Evolutionary conservation across 2,888 invertebrate species (phyloP), one percentile per base, ranked within the genome.

Genomic region (Aphrophora alni): DNA sequence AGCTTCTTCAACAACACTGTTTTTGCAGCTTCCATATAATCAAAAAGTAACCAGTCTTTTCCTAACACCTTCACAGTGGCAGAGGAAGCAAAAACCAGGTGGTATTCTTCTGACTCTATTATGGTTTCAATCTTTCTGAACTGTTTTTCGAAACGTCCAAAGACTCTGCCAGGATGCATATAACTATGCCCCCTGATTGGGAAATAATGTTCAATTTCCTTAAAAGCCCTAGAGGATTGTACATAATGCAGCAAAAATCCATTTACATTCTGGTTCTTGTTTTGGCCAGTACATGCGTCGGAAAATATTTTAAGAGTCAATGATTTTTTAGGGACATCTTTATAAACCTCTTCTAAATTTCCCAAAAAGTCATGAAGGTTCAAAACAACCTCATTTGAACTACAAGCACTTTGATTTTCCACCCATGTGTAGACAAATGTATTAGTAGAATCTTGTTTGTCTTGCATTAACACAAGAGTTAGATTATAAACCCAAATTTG

Each of bases 141-240:
- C 24, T 27, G 12, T 51, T 78, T 73, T 73, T 78, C 72, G 59
- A 27, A 78, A 8, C 78, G 44, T 25, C 78, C 78, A 73, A 78
- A 78, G 4, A 78, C 78, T 27, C 59, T n/a, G 69, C 75, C 75
- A 38, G 80, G 80, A 69, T 74, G 80, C 80, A 80, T 80, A 38
- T 75, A 80, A 38, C 80, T 80, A 17, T 79, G 79, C 28, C 80
- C 80, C 59, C 80, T 75, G 33, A 80, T 80, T 8, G 70, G 80
- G 21, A 80, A 80, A 38, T 17, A 33, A 27, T 75, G 74, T 21
- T 80, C 68, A 28, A 74, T 25, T 4, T 33, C 2, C 27, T 33
- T 75, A 75, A 80, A 80, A 75, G 24, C 75, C 38, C 75, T 80
- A 51, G 80, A 79, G 17, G 21, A 28, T 51, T 79, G 27, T 10